Conservation (phyloP, 2,888 invertebrate species). For the Chirona hameri region DNA sequence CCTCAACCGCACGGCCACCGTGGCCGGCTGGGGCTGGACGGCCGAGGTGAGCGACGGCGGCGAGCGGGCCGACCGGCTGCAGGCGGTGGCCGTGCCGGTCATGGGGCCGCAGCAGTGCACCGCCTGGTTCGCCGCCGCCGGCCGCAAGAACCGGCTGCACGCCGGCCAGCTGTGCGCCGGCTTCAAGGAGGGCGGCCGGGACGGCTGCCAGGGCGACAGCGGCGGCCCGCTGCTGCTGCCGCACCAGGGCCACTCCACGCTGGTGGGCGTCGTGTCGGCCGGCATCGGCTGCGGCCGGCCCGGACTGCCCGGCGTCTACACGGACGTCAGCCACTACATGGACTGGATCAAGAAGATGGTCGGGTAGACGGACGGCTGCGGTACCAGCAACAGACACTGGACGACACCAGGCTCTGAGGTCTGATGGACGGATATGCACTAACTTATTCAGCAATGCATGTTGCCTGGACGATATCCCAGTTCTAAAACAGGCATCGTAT, state of each 20-base stretch:
- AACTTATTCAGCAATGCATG: too few species aligned
- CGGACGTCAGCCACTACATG: conserved; percentile 40
- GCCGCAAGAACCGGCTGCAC: conserved; percentile 40
- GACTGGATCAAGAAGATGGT: neutral
- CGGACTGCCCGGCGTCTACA: conserved; percentile 43
- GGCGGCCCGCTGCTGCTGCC: conserved; percentile 43
- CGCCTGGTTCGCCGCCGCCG: conserved; percentile 41
- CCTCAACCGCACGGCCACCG: conserved; percentile 40
- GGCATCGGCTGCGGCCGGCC: conserved; percentile 44
- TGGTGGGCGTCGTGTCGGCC: conserved; percentile 43
- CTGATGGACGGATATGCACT: too few species aligned
- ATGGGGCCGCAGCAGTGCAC: conserved; percentile 41
- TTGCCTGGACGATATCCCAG: too few species aligned
- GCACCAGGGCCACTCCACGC: conserved; percentile 38
- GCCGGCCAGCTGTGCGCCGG: conserved; percentile 43
- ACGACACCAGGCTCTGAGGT: too few species aligned
- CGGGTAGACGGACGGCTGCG: neutral
- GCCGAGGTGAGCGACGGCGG: conserved; percentile 36
- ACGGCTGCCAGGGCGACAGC: conserved; percentile 44
- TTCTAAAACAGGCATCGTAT: too few species aligned
- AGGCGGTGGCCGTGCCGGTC: conserved; percentile 42
- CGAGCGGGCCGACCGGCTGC: conserved; percentile 39
- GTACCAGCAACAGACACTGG: too few species aligned
- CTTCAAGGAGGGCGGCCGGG: conserved; percentile 42
- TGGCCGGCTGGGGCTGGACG: conserved; percentile 44